These are phyloP conservation scores for Patiria pectinifera DNA, from an alignment of 53 echinoderm and acorn worm species.

Conservation along the genomic window DNA sequence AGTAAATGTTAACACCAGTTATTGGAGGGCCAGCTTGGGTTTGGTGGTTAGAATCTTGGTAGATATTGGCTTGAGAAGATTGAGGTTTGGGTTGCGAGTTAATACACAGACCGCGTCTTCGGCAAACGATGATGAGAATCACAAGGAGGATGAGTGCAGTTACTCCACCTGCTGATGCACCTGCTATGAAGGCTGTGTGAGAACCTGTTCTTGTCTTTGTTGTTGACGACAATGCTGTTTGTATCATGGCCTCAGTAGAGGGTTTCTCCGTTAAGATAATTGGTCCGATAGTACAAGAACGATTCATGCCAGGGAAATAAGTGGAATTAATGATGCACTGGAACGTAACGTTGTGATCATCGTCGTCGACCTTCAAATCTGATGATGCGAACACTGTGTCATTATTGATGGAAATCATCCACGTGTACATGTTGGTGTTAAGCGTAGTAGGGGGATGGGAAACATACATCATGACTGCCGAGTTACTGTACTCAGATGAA, in stretches of 20 bases:
- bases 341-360: conserved; percentile 2
- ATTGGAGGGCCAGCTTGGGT: neutral
- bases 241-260: no score
- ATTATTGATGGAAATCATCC: neutral
- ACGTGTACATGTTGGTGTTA: neutral
- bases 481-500: no score
- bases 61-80: neutral
- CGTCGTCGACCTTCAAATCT: neutral
- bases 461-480: neutral
- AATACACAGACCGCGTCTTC: neutral
- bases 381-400: neutral
- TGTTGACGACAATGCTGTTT: no score
- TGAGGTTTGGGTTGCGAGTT: neutral
- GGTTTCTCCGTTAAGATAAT: no score
- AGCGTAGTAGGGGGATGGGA: neutral
- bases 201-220: no score
- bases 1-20: neutral
- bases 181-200: neutral
- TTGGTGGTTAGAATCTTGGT: neutral
- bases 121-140: conserved; percentile 10
- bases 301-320: no score
- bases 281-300: no score
- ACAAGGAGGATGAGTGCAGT: conserved; percentile 6
- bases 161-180: conserved; percentile 16
- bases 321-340: no score